Conservation (phyloP, 2,888 invertebrate species). For the Hydroisotoma schaefferi region DNA sequence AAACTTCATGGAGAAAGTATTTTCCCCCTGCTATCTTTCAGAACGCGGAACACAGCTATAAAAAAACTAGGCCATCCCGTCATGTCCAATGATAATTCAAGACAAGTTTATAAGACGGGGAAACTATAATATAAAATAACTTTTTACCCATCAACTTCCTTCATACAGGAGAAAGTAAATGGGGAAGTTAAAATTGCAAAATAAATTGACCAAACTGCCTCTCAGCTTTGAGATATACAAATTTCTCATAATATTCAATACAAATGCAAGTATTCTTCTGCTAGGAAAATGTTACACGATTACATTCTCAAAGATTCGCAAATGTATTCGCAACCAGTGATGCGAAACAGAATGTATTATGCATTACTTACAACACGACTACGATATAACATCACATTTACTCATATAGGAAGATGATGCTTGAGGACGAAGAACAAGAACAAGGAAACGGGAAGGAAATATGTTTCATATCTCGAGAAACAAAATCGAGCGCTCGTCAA, state of each 20-base stretch:
- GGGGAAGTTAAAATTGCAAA: constrained; percentile 15
- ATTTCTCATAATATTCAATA: too few species aligned
- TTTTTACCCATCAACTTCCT: background rate
- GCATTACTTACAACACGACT: background rate
- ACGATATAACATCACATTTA: background rate
- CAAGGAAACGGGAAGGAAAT: constrained; percentile 2
- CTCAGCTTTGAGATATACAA: background rate
- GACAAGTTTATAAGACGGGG: background rate
- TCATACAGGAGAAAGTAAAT: background rate
- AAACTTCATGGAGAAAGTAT: too few species aligned
- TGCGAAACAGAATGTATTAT: background rate
- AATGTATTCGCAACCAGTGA: background rate
- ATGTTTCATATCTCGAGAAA: background rate
- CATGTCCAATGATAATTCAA: too few species aligned
- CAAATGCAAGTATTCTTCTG: background rate
- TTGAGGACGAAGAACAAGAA: too few species aligned
- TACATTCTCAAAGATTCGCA: background rate
- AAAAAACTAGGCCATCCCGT: too few species aligned
- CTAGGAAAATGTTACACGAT: background rate
- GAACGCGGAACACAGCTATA: too few species aligned
- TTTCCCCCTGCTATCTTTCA: too few species aligned
- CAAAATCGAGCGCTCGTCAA: constrained; percentile 1
- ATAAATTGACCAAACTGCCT: constrained; percentile 15
- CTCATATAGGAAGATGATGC: background rate
- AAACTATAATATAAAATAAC: background rate